phyloP scores from a whole-genome alignment of 2,888 invertebrate species.

The Andrena camellia region DNA sequence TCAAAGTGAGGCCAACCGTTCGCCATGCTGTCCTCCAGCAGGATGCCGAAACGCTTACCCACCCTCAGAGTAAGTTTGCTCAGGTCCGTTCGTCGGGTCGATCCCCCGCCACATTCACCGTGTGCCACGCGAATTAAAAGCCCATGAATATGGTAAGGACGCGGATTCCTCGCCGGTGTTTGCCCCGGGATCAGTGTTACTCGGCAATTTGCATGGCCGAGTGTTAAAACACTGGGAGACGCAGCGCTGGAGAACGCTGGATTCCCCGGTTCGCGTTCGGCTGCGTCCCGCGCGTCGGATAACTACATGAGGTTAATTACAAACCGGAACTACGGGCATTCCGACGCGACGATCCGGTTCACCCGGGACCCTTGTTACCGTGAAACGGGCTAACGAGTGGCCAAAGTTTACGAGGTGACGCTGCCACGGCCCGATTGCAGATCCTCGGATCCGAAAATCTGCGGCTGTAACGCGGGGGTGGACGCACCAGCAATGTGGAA shows the following conservation, averaged over 20 bases:
- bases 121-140: slow-evolving; percentile 76
- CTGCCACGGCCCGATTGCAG: slow-evolving; percentile 27
- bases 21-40: slow-evolving; percentile 1
- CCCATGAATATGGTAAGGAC: slow-evolving; percentile 81
- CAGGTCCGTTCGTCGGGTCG: slow-evolving; percentile 49
- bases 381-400: slow-evolving; percentile 58
- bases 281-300: slow-evolving; percentile 36
- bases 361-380: slow-evolving; percentile 51
- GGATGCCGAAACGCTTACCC: slow-evolving; percentile 26
- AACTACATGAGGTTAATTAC: slow-evolving; percentile 66
- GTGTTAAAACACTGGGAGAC: slow-evolving; percentile 48
- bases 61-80: slow-evolving; percentile 49
- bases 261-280: slow-evolving; percentile 19
- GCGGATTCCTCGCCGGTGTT: slow-evolving; percentile 77
- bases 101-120: slow-evolving; percentile 48
- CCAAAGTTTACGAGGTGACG: slow-evolving; percentile 49
- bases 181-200: slow-evolving; percentile 76
- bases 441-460: slow-evolving; percentile 18
- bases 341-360: slow-evolving; percentile 32
- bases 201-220: slow-evolving; percentile 76
- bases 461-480: background rate
- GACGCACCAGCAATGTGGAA: background rate
- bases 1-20: slow-evolving; percentile 40
- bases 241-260: slow-evolving; percentile 26
- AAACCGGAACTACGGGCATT: slow-evolving; percentile 56